Evolutionary conservation across 2,888 invertebrate genomes (phyloP), one percentile per base, ranked within the genome.

Genomic region (Liodrosophila aerea): DNA sequence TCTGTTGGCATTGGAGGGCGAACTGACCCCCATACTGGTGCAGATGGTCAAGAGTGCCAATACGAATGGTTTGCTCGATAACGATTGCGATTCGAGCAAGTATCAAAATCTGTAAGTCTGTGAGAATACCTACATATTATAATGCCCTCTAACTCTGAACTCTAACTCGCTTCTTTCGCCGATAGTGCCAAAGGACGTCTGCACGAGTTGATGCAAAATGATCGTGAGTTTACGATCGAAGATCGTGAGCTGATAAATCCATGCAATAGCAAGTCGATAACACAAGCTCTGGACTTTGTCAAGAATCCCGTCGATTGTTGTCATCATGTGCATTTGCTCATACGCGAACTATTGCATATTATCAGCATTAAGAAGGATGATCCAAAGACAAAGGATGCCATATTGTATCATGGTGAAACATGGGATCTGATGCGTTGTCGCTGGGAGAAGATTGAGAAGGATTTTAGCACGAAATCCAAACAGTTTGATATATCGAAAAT

Each of bases 31-130:
- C 0, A 99, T 99, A 88, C 91, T 99, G 41, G 99, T 99, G 45
- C 99, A 99, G 91, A 99, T 99, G 99, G 99, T 99, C 31, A 99
- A 99, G 89, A 98, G 98, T 69, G 99, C 99, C 16, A 99, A 99
- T 87, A 99, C 99, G 0, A 99, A 99, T 91, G 99, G 99, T 74
- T 87, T 99, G 33, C 91, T 99, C 39, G 99, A 99, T 88, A 99
- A 99, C 87, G 99, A 99, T 89, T 98, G 98, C 87, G 98, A 99
- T 89, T 97, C 97, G 11, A 96, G 96, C 86, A 97, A 97, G 90
- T 96, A 96, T 89, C 97, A 97, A 89, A 96, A 97, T 89, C 95
- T 97, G 97, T 97, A 89, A 93, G 94, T 69, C 31, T 27, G n/a
- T 8, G 9, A 18, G 7, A n/a, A 46, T n/a, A n/a, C n/a, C n/a